Conservation (phyloP, 2,888 invertebrate species). For the Limnephilus auricula region DNA sequence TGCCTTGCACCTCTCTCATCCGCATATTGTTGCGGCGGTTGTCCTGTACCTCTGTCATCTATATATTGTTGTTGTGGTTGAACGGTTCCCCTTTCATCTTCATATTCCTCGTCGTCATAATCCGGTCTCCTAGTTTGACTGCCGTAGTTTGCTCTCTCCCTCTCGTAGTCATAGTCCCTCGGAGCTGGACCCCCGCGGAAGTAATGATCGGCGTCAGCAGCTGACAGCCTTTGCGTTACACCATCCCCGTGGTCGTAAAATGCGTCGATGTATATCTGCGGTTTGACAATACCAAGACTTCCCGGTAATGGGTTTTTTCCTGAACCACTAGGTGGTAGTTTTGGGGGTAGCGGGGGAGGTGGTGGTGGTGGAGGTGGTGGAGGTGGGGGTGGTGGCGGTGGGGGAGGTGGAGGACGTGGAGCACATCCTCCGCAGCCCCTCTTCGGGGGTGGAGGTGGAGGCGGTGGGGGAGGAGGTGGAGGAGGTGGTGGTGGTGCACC, state of each 20-base stretch:
- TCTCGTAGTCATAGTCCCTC: conserved; percentile 71
- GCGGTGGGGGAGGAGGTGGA: conserved; percentile 69
- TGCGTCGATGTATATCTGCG: conserved; percentile 74
- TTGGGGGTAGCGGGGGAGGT: conserved; percentile 70
- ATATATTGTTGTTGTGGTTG: conserved; percentile 49
- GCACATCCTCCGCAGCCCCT: conserved; percentile 38
- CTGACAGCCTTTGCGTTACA: conserved; percentile 72
- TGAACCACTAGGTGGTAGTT: neutral
- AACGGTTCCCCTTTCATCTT: conserved; percentile 34
- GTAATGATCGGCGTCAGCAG: conserved; percentile 72
- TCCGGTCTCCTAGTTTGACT: conserved; percentile 44
- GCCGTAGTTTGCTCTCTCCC: conserved; percentile 66
- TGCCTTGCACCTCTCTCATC: conserved; percentile 50
- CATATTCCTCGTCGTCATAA: conserved; percentile 56
- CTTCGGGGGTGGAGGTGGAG: conserved; percentile 68
- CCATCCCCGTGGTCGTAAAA: conserved; percentile 73
- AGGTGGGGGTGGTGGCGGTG: conserved; percentile 68
- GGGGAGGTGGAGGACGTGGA: conserved; percentile 66
- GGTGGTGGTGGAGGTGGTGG: conserved; percentile 68
- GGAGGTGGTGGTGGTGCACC: conserved; percentile 68
- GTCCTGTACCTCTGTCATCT: conserved; percentile 31
- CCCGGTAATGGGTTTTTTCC: conserved; percentile 67
- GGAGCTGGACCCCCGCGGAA: conserved; percentile 34
- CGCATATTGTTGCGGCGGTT: neutral
- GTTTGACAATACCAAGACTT: conserved; percentile 68